Evolutionary conservation across 92 coral and sea anemone species (phyloP).

Genomic region (Montipora capitata): DNA sequence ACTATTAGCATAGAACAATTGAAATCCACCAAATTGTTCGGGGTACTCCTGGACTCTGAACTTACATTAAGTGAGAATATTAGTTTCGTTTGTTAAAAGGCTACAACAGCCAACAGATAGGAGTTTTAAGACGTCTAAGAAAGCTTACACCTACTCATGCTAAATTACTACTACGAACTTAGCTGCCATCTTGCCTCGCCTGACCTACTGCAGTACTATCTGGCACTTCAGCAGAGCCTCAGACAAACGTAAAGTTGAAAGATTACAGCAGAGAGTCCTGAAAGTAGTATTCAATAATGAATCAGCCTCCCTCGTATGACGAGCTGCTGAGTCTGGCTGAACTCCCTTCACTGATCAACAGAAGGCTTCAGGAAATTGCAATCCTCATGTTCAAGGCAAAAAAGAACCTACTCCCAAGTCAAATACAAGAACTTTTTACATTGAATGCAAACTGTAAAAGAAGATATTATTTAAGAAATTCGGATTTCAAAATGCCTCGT

Average conservation of each 20-base stretch:
- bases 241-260: constrained; percentile 26
- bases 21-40: constrained; percentile 14
- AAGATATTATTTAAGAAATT: constrained; percentile 5
- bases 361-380: constrained; percentile 30
- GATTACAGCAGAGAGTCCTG: constrained; percentile 44
- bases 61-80: not conserved
- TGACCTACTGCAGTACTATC: constrained; percentile 20
- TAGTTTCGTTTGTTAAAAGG: not conserved
- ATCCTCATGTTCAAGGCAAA: constrained; percentile 20
- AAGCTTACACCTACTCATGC: constrained; percentile 5
- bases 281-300: constrained; percentile 15
- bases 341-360: constrained; percentile 34
- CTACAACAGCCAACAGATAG: constrained; percentile 2
- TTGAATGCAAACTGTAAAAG: not conserved
- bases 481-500: constrained; percentile 5
- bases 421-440: not conserved
- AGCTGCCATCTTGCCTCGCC: constrained; percentile 30
- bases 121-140: constrained; percentile 10
- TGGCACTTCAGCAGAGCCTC: constrained; percentile 53
- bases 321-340: constrained; percentile 13
- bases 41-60: constrained; percentile 28
- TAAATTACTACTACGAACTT: not conserved
- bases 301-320: not conserved
- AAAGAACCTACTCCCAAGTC: constrained; percentile 5
- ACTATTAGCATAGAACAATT: not conserved